Evolutionary conservation across 1,140 invertebrate genomes (phyloP), one percentile per base, ranked within the genome.

Genomic region (Zaprionus davidi): DNA sequence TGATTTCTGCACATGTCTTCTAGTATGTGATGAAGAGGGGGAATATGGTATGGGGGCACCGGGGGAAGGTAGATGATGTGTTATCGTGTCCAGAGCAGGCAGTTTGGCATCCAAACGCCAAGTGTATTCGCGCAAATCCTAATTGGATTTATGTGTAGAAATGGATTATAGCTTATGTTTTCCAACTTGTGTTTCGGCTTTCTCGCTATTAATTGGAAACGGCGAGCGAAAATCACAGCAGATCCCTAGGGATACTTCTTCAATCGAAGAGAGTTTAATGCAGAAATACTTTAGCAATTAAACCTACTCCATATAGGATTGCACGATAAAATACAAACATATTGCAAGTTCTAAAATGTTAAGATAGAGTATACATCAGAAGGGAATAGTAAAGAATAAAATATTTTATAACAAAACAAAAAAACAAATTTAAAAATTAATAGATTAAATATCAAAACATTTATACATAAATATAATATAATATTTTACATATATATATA

Each of bases 131-230:
- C 67, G 68, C 70, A 90, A 90, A 90, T 90, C 86, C 82, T 90
- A 91, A 90, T 90, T 90, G 86, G 86, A 90, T 90, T 90, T 90
- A 90, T 90, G 82, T 90, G 86, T 90, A 82, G 73, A 77, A 90
- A 84, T 82, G 79, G 82, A 90, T 90, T 90, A 82, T 71, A 77
- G 86, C 86, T 90, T 81, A 90, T 81, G 81, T 73, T 74, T 76
- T 76, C 55, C 67, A 57, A 88, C 60, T 79, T 78, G 53, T 55
- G 17, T 49, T 22, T 70, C 44, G 66, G 28, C 46, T 66, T 74
- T 71, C 65, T 68, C 26, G 64, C 53, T 56, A 78, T 86, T 87
- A 87, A 87, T 87, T 88, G 84, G 71, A 81, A 31, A 26, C 26
- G 62, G 36, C 20, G 44, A 44, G 6, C 22, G n/a, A 11, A 34